phyloP scores from a whole-genome alignment of 2,888 invertebrate genomes.

The Synergus japonicus region DNA sequence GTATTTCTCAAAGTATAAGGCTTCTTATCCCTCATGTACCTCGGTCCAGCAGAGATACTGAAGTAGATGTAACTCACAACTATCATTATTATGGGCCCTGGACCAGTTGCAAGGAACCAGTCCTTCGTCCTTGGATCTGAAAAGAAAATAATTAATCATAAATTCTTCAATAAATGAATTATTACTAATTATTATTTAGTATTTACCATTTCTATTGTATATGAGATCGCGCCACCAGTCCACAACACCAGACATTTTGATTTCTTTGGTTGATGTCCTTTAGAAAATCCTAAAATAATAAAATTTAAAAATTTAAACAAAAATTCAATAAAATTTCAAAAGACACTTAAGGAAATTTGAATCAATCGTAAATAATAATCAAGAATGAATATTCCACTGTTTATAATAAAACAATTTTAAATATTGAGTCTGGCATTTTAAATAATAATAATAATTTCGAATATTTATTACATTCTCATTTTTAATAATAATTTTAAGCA shows the following conservation, averaged over 20 bases:
- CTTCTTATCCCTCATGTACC: conserved; percentile 91
- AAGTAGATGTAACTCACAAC: conserved; percentile 85
- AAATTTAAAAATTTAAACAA: background rate
- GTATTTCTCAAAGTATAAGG: conserved; percentile 88
- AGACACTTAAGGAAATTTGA: too few species aligned
- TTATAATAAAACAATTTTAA: too few species aligned
- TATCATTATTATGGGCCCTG: conserved; percentile 84
- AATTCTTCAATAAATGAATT: background rate
- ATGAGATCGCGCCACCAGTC: conserved; percentile 71
- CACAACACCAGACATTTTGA: conserved; percentile 68
- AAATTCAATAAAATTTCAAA: too few species aligned
- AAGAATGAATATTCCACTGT: too few species aligned
- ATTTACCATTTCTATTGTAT: conserved; percentile 68
- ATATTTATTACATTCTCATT: too few species aligned
- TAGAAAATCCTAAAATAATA: conserved; percentile 52
- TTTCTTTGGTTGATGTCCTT: conserved; percentile 12
- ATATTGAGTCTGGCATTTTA: too few species aligned
- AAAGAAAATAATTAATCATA: conserved; percentile 58
- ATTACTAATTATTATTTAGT: background rate
- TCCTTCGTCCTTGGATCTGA: conserved; percentile 84
- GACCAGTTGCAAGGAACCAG: conserved; percentile 86
- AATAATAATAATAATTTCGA: too few species aligned
- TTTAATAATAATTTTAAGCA: too few species aligned
- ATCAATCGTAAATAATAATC: too few species aligned
- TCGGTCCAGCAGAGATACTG: conserved; percentile 87